These are phyloP conservation scores for Onychomys leucogaster DNA, from an alignment of 2,797 vertebrate species.

Conservation along the genomic window DNA sequence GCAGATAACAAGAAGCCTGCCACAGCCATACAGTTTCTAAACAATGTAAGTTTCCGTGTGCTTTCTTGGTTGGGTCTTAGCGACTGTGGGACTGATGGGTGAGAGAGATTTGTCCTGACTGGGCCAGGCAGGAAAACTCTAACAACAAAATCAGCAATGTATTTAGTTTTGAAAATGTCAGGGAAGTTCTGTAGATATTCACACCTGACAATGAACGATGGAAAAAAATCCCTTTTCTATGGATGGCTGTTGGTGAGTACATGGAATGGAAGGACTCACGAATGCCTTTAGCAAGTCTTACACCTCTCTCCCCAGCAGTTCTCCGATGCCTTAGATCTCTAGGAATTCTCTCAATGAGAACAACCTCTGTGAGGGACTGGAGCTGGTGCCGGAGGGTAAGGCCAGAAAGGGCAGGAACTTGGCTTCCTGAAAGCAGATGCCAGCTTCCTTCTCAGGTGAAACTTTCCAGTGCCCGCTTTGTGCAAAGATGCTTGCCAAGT, in stretches of 20 bases:
- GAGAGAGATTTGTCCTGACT: no score
- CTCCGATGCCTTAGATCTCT: background rate
- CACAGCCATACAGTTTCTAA: no score
- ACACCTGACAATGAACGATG: background rate
- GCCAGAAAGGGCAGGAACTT: no score
- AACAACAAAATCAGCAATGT: background rate
- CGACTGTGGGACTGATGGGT: no score
- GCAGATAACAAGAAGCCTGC: no score
- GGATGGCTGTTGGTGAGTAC: background rate
- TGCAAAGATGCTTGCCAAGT: background rate
- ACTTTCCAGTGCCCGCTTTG: background rate
- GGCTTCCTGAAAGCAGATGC: background rate
- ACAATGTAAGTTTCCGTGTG: no score
- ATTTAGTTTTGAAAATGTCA: background rate
- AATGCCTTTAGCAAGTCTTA: background rate
- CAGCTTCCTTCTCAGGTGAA: background rate
- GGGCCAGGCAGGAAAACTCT: no score
- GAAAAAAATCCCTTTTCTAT: background rate
- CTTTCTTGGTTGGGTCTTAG: no score
- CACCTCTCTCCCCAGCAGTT: background rate
- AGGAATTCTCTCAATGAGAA: background rate
- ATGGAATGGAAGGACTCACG: background rate
- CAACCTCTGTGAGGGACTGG: fast-evolving
- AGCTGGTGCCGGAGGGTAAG: fast-evolving
- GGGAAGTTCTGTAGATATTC: background rate